Conservation (phyloP, 2,797 vertebrate species). For the Natrix natrix region DNA sequence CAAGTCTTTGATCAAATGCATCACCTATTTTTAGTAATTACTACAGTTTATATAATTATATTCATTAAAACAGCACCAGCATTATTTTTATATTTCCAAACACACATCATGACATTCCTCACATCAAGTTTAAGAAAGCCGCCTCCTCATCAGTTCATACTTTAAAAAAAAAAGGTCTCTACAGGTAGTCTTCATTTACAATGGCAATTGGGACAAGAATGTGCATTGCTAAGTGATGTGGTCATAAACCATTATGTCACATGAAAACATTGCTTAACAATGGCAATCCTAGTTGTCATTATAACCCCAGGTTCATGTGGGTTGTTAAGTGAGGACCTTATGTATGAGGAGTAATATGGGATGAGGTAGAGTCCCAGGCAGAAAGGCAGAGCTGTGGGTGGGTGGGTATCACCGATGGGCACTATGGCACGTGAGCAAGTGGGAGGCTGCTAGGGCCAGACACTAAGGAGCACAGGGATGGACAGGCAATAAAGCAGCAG, state of each 20-base stretch:
- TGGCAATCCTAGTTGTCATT: not conserved
- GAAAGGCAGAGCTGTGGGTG: not conserved
- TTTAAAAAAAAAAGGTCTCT: not conserved
- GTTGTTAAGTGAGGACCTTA: not conserved
- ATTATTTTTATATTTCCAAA: not conserved
- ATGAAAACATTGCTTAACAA: not conserved
- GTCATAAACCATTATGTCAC: not conserved
- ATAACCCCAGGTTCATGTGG: not conserved
- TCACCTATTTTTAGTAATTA: not conserved
- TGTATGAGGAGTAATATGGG: not conserved
- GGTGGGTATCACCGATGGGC: not conserved
- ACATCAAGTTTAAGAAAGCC: not conserved
- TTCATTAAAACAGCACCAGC: not conserved
- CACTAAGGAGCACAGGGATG: not conserved
- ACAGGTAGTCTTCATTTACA: not conserved
- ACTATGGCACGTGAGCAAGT: not conserved
- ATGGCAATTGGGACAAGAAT: not conserved
- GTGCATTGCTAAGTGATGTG: not conserved
- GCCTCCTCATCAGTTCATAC: not conserved
- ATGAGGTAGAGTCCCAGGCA: not conserved
- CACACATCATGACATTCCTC: not conserved
- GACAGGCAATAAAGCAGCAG: not conserved
- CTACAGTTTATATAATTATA: not conserved
- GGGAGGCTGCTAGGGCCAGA: not conserved
- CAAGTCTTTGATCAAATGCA: not conserved